Percentiles rank a stretch among this genome's conserved stretches.
Conservation (phyloP, 2,113 vertebrate species). For the Macquaria ambigua region DNA sequence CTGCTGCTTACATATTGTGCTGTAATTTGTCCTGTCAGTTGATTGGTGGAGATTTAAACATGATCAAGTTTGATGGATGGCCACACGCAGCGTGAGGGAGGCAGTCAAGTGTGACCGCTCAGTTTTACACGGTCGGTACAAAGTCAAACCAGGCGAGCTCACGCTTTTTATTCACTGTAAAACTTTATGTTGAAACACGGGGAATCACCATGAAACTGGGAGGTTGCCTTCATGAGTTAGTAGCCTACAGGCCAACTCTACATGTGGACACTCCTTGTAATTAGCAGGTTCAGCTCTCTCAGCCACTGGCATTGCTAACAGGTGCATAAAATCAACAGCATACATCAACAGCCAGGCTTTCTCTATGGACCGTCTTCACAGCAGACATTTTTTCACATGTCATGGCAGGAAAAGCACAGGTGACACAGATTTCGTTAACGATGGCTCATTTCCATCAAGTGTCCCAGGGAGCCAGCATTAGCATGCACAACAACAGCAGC, state of each 20-base stretch:
- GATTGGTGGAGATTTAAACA: constrained; percentile 51
- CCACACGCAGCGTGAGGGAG: background rate
- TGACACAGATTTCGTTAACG: background rate
- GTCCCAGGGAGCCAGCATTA: background rate
- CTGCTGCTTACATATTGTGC: constrained; percentile 46
- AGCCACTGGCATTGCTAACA: background rate
- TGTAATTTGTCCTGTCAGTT: constrained; percentile 51
- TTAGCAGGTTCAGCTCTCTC: background rate
- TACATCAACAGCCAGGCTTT: no score
- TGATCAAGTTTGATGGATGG: constrained; percentile 69
- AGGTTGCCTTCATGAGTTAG: background rate
- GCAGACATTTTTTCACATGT: background rate
- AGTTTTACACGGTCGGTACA: background rate
- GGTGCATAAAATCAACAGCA: background rate
- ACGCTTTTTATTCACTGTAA: constrained; percentile 5
- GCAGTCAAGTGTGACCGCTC: constrained; percentile 23
- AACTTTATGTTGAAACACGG: background rate
- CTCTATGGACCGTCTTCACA: background rate
- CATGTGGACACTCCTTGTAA: background rate
- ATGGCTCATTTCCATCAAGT: background rate
- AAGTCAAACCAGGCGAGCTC: constrained; percentile 23
- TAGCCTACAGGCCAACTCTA: background rate
- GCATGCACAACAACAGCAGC: no score
- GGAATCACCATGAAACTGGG: background rate
- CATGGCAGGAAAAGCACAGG: background rate